phyloP scores from a whole-genome alignment of 1,140 invertebrate genomes.

The Himalopsyche phryganea region DNA sequence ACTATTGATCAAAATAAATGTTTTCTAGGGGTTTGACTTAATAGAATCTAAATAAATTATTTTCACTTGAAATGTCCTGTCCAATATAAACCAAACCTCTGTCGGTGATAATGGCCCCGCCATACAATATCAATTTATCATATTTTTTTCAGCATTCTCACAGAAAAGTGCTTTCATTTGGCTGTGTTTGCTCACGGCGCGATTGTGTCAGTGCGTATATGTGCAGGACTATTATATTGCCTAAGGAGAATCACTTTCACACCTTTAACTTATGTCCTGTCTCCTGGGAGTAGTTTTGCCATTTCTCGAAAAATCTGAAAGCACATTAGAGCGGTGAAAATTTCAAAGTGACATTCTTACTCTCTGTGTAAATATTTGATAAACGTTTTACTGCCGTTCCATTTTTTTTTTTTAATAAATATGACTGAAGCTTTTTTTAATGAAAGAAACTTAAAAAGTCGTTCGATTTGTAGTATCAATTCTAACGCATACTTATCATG shows the following conservation, averaged over 20 bases:
- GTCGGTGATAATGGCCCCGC: constrained; percentile 14
- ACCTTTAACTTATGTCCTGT: constrained; percentile 2
- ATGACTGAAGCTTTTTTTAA: too few relatives aligned
- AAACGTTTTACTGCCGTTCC: too few relatives aligned
- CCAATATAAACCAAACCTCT: neutral
- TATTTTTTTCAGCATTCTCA: constrained; percentile 6
- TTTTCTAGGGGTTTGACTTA: too few relatives aligned
- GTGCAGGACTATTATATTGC: too few relatives aligned
- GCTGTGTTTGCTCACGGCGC: neutral
- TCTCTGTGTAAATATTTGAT: neutral
- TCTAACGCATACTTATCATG: too few relatives aligned
- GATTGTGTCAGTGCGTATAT: neutral
- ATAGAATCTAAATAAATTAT: too few relatives aligned
- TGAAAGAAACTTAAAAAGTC: too few relatives aligned
- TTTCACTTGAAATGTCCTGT: too few relatives aligned
- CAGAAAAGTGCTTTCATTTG: constrained; percentile 4
- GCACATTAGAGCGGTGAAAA: too few relatives aligned
- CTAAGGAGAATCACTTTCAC: constrained; percentile 12
- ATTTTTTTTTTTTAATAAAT: too few relatives aligned
- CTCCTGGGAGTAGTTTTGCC: neutral
- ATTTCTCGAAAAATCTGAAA: neutral
- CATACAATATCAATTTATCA: constrained; percentile 31
- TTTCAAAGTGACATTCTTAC: neutral
- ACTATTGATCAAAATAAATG: too few relatives aligned
- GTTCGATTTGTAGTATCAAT: too few relatives aligned